These are phyloP conservation scores for Steromphala cineraria DNA, from an alignment of 2,888 invertebrate species.

Conservation along the genomic window DNA sequence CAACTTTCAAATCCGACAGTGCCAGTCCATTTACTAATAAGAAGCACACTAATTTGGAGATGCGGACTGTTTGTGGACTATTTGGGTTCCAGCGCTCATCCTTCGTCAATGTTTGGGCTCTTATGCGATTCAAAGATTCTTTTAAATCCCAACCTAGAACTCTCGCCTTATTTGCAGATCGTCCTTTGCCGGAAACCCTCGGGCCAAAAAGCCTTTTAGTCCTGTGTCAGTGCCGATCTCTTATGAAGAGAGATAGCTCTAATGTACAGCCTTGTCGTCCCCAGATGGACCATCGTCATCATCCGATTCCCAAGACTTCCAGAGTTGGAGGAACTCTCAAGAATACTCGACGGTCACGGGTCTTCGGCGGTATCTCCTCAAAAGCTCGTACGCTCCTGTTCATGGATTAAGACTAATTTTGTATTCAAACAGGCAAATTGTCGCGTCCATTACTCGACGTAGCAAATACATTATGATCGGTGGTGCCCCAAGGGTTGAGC, in stretches of 20 bases:
- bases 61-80: conserved; percentile 8
- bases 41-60: not conserved
- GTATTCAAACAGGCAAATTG: conserved; percentile 31
- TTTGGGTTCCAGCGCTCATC: not conserved
- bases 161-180: conserved; percentile 12
- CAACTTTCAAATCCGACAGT: not conserved
- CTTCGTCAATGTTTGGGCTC: not conserved
- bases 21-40: conserved; percentile 17
- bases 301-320: not conserved
- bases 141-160: not conserved
- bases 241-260: not conserved
- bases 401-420: conserved; percentile 27
- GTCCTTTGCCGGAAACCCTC: conserved; percentile 3
- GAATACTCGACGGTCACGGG: not conserved
- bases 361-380: not conserved
- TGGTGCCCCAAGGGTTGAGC: not conserved
- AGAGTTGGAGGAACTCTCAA: not conserved
- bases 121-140: conserved; percentile 10
- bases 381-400: not conserved
- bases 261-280: not conserved
- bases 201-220: conserved; percentile 22
- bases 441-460: conserved; percentile 29
- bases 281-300: not conserved
- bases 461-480: conserved; percentile 6
- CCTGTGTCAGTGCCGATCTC: not conserved